phyloP scores from a whole-genome alignment of 2,113 vertebrate genomes.

The Orthonyx spaldingii region DNA sequence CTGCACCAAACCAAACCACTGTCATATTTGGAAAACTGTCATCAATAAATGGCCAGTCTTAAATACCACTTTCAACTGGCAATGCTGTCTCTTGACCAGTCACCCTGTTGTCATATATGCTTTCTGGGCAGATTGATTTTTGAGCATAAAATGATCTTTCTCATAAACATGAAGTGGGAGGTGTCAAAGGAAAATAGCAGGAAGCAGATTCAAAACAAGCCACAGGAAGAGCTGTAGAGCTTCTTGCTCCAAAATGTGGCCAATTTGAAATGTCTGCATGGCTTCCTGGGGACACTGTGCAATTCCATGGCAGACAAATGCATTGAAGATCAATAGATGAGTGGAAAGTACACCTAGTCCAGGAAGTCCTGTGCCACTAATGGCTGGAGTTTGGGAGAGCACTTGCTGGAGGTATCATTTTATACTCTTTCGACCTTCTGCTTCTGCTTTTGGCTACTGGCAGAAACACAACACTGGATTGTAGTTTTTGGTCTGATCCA shows the following conservation, averaged over 20 bases:
- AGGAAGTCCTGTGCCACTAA: neutral
- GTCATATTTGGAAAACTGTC: neutral
- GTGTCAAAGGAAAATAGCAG: neutral
- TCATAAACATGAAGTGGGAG: neutral
- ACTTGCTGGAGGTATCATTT: neutral
- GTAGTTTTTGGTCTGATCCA: neutral
- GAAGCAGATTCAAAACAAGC: neutral
- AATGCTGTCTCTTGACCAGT: neutral
- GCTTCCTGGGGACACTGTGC: neutral
- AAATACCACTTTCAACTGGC: neutral
- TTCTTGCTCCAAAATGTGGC: neutral
- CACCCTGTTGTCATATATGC: neutral
- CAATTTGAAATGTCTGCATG: neutral
- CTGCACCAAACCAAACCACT: neutral
- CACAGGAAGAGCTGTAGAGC: neutral
- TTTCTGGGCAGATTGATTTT: neutral
- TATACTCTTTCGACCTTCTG: accelerated
- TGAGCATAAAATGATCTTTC: neutral
- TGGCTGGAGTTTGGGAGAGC: neutral
- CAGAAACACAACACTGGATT: neutral
- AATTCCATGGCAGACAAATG: neutral
- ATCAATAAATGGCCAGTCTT: neutral
- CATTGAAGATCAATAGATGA: neutral
- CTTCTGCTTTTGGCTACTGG: neutral
- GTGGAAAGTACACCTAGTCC: neutral